Evolutionary conservation across 2,797 vertebrate genomes (phyloP).

Genomic region (Bucorvus abyssinicus): DNA sequence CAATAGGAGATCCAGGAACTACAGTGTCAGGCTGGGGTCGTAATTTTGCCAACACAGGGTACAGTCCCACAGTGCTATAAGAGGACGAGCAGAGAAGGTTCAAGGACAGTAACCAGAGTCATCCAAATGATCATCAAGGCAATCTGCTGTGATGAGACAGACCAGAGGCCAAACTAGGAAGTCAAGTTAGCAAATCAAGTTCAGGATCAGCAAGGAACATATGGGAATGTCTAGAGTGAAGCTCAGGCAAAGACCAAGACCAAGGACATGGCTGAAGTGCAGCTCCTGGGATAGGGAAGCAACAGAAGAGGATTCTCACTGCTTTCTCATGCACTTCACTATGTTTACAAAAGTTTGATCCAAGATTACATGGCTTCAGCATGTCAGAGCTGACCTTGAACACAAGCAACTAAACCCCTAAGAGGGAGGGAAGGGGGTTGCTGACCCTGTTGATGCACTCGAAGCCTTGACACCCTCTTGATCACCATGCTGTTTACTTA

Average conservation of each 20-base stretch:
- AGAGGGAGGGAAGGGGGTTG: background rate
- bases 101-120: background rate
- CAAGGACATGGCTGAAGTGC: background rate
- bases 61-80: background rate
- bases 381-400: background rate
- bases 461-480: background rate
- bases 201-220: background rate
- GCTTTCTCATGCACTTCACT: background rate
- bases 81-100: background rate
- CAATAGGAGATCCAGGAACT: background rate
- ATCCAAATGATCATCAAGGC: background rate
- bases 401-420: background rate
- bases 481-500: fast-evolving
- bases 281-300: background rate
- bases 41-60: background rate
- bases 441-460: background rate
- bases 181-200: background rate
- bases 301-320: background rate
- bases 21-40: background rate
- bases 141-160: background rate
- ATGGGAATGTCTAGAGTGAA: background rate
- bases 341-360: background rate
- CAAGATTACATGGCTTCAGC: background rate
- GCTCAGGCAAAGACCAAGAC: background rate
- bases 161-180: background rate